Conservation (phyloP, 2,888 invertebrate genomes). For the Dicycla oo region DNA sequence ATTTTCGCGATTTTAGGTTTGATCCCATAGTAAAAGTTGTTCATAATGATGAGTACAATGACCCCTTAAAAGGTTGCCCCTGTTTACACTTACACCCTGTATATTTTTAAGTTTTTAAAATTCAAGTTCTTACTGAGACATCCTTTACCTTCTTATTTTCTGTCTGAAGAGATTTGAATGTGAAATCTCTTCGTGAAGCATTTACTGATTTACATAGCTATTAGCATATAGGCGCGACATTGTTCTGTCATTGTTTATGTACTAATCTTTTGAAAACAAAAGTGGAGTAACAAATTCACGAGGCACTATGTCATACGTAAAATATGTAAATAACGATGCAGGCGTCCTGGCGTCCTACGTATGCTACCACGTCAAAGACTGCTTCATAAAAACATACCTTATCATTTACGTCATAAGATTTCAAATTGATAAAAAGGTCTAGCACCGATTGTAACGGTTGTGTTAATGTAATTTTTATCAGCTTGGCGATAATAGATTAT, state of each 20-base stretch:
- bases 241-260: constrained; percentile 59
- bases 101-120: too few relatives aligned
- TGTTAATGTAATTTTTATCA: constrained; percentile 65
- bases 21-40: too few relatives aligned
- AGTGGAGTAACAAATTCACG: constrained; percentile 56
- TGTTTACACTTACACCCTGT: too few relatives aligned
- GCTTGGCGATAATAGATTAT: constrained; percentile 63
- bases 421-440: constrained; percentile 44
- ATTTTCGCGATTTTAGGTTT: too few relatives aligned
- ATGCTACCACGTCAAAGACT: constrained; percentile 31
- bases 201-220: constrained; percentile 43
- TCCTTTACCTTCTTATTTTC: neutral
- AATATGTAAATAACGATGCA: constrained; percentile 64
- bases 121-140: too few relatives aligned
- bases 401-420: constrained; percentile 48
- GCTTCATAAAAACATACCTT: constrained; percentile 54
- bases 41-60: too few relatives aligned
- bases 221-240: constrained; percentile 47
- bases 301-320: constrained; percentile 43
- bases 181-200: constrained; percentile 30
- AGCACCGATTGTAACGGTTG: constrained; percentile 34
- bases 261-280: constrained; percentile 58
- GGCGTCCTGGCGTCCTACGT: constrained; percentile 49
- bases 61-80: too few relatives aligned
- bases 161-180: constrained; percentile 41